Percentiles rank a stretch among this genome's conserved stretches.
phyloP scores from a whole-genome alignment of 2,797 vertebrate species.

The Toxotes lorentzi region DNA sequence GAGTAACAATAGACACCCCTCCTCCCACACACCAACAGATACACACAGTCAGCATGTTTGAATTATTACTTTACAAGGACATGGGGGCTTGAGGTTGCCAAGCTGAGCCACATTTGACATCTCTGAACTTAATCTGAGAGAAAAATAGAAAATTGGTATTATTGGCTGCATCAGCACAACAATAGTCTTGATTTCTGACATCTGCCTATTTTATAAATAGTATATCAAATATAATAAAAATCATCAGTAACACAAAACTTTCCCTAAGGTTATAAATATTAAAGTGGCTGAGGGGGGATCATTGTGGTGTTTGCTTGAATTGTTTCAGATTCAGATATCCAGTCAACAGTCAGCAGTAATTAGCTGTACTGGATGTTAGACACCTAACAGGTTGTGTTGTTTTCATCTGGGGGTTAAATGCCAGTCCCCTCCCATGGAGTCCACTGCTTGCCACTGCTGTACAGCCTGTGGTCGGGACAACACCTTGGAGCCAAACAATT shows the following conservation, averaged over 20 bases:
- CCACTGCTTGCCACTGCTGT: slow-evolving; percentile 49
- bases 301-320: background rate
- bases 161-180: background rate
- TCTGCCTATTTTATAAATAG: background rate
- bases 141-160: background rate
- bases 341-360: slow-evolving; percentile 72
- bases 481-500: slow-evolving; percentile 82
- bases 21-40: background rate
- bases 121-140: slow-evolving; percentile 5
- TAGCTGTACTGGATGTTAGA: slow-evolving; percentile 61
- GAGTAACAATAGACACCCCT: slow-evolving; percentile 31
- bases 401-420: slow-evolving; percentile 75
- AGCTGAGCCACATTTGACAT: slow-evolving; percentile 19
- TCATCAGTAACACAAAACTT: background rate
- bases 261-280: background rate
- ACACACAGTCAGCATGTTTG: slow-evolving; percentile 32
- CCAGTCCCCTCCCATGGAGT: slow-evolving; percentile 51
- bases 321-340: slow-evolving; percentile 40
- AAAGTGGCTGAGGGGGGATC: background rate
- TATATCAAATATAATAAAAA: background rate
- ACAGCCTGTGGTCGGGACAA: slow-evolving; percentile 67
- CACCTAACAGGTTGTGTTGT: slow-evolving; percentile 72
- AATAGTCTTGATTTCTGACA: background rate
- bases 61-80: slow-evolving; percentile 52
- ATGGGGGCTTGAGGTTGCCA: slow-evolving; percentile 25